Evolutionary conservation across 37 sponge, comb jelly and placozoan genomes (phyloP), one percentile per base, ranked within the genome.

Genomic region (Spongia lamella): DNA sequence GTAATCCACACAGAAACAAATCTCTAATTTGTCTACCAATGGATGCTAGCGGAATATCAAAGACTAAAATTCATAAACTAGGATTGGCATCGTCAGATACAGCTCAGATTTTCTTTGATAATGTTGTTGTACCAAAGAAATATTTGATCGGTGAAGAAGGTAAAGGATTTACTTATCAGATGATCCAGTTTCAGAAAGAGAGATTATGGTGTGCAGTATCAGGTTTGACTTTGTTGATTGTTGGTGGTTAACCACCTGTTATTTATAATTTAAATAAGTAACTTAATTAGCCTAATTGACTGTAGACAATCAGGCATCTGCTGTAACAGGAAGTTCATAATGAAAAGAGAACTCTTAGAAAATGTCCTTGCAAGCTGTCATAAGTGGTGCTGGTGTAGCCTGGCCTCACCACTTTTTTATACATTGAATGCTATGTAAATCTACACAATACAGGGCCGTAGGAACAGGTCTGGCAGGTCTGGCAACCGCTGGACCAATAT

Each of bases 171-270:
- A 78, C 75, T 17, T 93, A 93, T 76, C 97, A 93, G 71, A 97
- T 97, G 97, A 24, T 72, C 57, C 90, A 88, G 84, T 97, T 97
- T 58, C 94, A 97, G 56, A 72, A 84, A 73, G 97, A 97, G 81
- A 78, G 97, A 56, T 73, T 96, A 79, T 92, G 89, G 88, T 88
- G 57, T 37, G 76, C 68, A 26, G 82, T 81, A 0, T 62, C 75
- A 47, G 60, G 90, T 90, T 53, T 56, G 86, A n/a, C n/a, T n/a
- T n/a, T n/a, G n/a, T n/a, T n/a, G n/a, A n/a, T n/a, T n/a, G n/a
- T n/a, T n/a, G n/a, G n/a, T n/a, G n/a, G n/a, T n/a, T n/a, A n/a
- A n/a, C n/a, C n/a, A n/a, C n/a, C n/a, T n/a, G n/a, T n/a, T n/a
- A n/a, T n/a, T n/a, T n/a, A n/a, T n/a, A n/a, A n/a, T n/a, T n/a